A percentile compares a stretch with the other conserved stretches of the same genome.
Evolutionary conservation across 1,140 invertebrate genomes (phyloP).

Genomic region (Hyposmocoma kahamanoa): DNA sequence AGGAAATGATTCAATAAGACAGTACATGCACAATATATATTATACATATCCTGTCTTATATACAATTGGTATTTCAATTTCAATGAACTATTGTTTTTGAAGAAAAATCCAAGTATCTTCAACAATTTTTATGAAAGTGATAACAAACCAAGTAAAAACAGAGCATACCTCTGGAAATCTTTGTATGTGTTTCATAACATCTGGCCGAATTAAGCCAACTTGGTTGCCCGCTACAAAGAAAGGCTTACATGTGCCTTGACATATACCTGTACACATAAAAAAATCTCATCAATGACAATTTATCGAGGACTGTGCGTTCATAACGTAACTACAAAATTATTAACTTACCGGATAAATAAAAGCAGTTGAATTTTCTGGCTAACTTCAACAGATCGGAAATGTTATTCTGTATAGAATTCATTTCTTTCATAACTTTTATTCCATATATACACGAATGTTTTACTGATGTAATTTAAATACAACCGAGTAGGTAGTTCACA

Average conservation of each 20-base stretch:
- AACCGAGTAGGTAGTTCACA: neutral
- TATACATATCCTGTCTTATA: too few relatives aligned
- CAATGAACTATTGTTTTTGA: too few relatives aligned
- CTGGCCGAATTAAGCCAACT: constrained; percentile 88
- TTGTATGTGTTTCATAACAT: constrained; percentile 86
- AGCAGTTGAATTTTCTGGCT: constrained; percentile 89
- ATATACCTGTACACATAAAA: constrained; percentile 74
- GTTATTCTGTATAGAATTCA: constrained; percentile 53
- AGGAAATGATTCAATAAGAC: too few relatives aligned
- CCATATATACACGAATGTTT: constrained; percentile 14
- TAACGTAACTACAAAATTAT: constrained; percentile 21
- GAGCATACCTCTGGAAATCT: constrained; percentile 84
- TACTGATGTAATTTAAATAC: neutral
- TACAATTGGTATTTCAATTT: too few relatives aligned
- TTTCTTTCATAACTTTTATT: constrained; percentile 57
- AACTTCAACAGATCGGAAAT: constrained; percentile 78
- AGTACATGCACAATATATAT: too few relatives aligned
- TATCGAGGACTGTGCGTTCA: constrained; percentile 32
- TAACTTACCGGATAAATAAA: constrained; percentile 85
- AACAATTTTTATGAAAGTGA: too few relatives aligned
- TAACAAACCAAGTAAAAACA: too few relatives aligned
- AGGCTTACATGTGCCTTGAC: constrained; percentile 84
- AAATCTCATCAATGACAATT: neutral
- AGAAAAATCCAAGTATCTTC: too few relatives aligned
- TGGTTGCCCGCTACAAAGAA: constrained; percentile 91